These are phyloP conservation scores for Pteruthius melanotis DNA, from an alignment of 2,113 vertebrate species.

Conservation along the genomic window DNA sequence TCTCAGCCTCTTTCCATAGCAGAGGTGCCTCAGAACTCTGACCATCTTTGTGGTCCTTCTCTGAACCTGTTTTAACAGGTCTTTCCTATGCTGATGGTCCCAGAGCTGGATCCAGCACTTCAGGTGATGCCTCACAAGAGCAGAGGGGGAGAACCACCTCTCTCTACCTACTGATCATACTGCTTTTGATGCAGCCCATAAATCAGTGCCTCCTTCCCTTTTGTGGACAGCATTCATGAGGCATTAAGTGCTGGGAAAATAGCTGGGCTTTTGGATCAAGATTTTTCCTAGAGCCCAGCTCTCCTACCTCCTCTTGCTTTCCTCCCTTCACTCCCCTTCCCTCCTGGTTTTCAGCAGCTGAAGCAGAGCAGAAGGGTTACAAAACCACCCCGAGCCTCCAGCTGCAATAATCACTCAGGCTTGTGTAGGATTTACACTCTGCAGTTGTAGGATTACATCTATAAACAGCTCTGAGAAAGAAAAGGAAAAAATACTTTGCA, in stretches of 20 bases:
- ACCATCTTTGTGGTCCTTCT: background rate
- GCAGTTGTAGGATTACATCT: background rate
- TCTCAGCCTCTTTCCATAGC: background rate
- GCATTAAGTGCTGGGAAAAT: background rate
- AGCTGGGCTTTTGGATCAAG: background rate
- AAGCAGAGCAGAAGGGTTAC: background rate
- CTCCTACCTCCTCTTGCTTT: fast-evolving
- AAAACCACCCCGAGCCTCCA: background rate
- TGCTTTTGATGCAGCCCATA: background rate
- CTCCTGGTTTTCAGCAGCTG: background rate
- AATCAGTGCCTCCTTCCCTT: background rate
- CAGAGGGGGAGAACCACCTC: background rate
- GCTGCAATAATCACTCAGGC: background rate
- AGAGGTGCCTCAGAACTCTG: background rate
- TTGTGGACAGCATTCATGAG: background rate
- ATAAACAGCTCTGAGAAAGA: constrained; percentile 7
- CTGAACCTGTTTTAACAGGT: background rate
- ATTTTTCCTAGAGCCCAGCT: background rate
- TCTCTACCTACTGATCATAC: background rate
- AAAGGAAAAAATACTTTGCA: background rate
- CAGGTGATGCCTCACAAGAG: background rate
- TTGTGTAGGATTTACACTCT: background rate
- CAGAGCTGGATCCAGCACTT: background rate
- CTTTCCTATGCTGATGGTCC: background rate
- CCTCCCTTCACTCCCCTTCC: background rate